Base-by-base conservation (phyloP, 2,113 vertebrate species). In the Fulica atra region DNA sequence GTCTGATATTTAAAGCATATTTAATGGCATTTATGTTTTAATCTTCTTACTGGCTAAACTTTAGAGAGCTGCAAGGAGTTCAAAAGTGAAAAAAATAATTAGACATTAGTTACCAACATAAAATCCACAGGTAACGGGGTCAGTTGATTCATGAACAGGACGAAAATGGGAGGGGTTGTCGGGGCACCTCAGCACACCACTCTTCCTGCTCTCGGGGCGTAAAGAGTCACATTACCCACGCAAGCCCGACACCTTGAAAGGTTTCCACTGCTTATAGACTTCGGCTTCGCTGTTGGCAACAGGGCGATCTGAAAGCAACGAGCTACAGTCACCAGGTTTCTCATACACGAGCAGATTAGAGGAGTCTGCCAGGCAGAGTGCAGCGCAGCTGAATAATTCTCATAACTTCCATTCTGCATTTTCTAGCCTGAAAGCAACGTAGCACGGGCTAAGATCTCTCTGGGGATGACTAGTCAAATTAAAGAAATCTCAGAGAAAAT, bases 21-120 rank as follows among this genome's bases (percentile, higher is more conserved):
- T 98, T 98, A 98, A 94, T 97, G 97, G 97, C 96, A 98, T 98
- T 98, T 98, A 97, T 97, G 79, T 97, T 98, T 98, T 98, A 98
- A 98, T 98, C 98, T 98, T 96, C 98, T 98, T 98, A 98, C 96
- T 97, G 97, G 95, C 95, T 98, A 97, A 97, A 96, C 95, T 97
- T 98, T 96, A 97, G 83, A 95, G 87, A 97, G 88, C 92, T 88
- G 78, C 91, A 93, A 97, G 89, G 74, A 96, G 97, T 97, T 97
- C 88, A 96, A 92, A 53, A 80, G 90, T 91, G 95, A 95, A 97
- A 97, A 96, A 97, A 97, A 97, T 94, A 94, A 97, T 95, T 79
- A 96, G 86, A 81, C 81, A 83, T 78, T 88, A 70, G 88, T 76
- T 95, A 89, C 81, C 91, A 89, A 94, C 87, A 92, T 50, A 96